Evolutionary conservation across 2,797 vertebrate species (phyloP), one percentile per base, ranked within the genome.

Genomic region (Melanotaenia nigrans): DNA sequence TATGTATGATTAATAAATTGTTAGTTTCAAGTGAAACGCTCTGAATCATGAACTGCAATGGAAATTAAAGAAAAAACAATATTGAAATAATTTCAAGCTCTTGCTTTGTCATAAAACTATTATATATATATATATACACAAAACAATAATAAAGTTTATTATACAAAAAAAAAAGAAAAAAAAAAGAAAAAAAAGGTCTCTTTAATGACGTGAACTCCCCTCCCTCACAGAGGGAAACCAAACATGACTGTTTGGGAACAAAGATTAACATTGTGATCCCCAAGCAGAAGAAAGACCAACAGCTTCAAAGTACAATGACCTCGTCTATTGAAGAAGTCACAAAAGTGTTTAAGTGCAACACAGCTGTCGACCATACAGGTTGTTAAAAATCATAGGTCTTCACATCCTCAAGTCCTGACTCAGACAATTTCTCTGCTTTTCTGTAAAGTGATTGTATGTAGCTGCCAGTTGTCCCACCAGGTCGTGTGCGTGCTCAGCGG

Each of bases 181-280:
- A 51, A n/a, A 4, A 58, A 51, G 20, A 4, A 30, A 38, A 18
- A 38, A 22, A 0, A 68, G 11, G 28, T 74, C 45, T 72, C 49
- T 65, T 57, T 20, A 57, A 75, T 73, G 67, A 78, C 80, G 55
- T 63, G 30, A 71, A 56, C 53, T 71, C 55, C 69, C 60, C 73
- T 87, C 92, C 94, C 94, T 95, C 93, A 94, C 67, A 87, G 93
- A 94, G 92, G 92, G 92, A 85, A 92, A 87, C 73, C 36, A 10
- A 74, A 73, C 24, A 42, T 51, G 82, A 81, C 79, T 76, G 81
- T 69, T 54, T 86, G 28, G 73, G 75, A 81, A 87, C 68, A 73
- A 67, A 65, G 63, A 66, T 56, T 59, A 77, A 81, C 72, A 84
- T 79, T 85, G 74, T 71, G 84, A 71, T 65, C 69, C 69, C 73